These are phyloP conservation scores for Xyrichtys novacula DNA, from an alignment of 2,797 vertebrate species.

Conservation along the genomic window DNA sequence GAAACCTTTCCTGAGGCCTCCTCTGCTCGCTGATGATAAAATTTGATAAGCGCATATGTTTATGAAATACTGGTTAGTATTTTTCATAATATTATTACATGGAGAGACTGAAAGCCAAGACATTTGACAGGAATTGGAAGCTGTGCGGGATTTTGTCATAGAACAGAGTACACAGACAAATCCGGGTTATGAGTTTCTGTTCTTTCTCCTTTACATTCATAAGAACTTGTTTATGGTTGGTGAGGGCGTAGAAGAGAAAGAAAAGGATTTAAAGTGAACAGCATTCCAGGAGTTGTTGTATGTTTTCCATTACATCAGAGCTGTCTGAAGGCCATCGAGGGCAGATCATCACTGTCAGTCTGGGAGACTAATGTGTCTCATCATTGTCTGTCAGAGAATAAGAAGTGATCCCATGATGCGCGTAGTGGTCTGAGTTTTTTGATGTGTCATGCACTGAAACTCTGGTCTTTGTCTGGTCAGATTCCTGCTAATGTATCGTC, in stretches of 20 bases:
- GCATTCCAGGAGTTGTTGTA: conserved; percentile 59
- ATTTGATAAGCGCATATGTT: conserved; percentile 54
- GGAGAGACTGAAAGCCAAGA: conserved; percentile 12
- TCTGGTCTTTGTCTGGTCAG: conserved; percentile 19
- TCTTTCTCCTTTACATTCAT: conserved; percentile 32
- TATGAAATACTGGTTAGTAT: conserved; percentile 47
- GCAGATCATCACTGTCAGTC: conserved; percentile 29
- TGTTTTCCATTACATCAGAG: conserved; percentile 61
- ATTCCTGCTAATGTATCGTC: conserved; percentile 23
- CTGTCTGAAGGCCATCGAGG: conserved; percentile 9
- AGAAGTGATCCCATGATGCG: conserved; percentile 1
- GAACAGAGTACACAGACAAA: neutral
- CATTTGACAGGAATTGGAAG: conserved; percentile 36
- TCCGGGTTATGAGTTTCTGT: rapidly evolving
- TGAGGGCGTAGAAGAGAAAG: conserved; percentile 1
- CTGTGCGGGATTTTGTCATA: neutral
- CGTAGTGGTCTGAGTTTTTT: neutral
- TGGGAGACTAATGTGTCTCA: conserved; percentile 22
- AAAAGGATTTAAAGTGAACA: conserved; percentile 14
- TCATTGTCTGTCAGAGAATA: conserved; percentile 16
- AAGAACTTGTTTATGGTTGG: conserved; percentile 6
- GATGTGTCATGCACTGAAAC: conserved; percentile 5
- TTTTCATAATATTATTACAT: conserved; percentile 65
- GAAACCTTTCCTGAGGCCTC: conserved; percentile 21
- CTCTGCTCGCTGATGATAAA: conserved; percentile 49